Conservation (phyloP, 2,797 vertebrate species). For the Pseudopleuronectes americanus region DNA sequence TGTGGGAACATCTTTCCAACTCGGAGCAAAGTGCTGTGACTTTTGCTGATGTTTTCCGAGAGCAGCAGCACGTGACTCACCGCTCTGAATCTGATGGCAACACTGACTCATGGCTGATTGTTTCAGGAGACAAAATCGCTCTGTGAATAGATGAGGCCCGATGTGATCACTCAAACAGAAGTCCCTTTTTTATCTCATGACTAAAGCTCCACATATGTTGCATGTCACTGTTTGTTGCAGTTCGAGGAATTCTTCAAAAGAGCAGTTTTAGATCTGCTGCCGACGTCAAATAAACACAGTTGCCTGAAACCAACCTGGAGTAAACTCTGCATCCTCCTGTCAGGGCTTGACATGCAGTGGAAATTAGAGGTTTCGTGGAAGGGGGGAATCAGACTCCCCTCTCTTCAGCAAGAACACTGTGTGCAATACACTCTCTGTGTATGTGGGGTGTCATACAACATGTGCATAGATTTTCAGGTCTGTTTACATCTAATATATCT, state of each 20-base stretch:
- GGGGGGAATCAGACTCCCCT: slow-evolving; percentile 1
- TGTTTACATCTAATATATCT: too few relatives aligned
- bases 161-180: slow-evolving; percentile 17
- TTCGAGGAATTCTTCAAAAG: slow-evolving; percentile 29
- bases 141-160: slow-evolving; percentile 12
- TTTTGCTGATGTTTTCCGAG: slow-evolving; percentile 17
- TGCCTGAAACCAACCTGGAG: slow-evolving; percentile 23
- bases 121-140: background rate
- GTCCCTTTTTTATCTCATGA: slow-evolving; percentile 21
- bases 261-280: slow-evolving; percentile 28
- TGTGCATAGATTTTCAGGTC: too few relatives aligned
- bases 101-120: slow-evolving; percentile 33
- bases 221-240: slow-evolving; percentile 1
- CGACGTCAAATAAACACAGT: slow-evolving; percentile 37
- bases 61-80: slow-evolving; percentile 41
- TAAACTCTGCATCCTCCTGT: slow-evolving; percentile 23
- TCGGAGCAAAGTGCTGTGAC: background rate
- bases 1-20: slow-evolving; percentile 34
- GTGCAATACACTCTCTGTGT: too few relatives aligned
- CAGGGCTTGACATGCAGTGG: slow-evolving; percentile 4
- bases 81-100: slow-evolving; percentile 8
- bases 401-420: too few relatives aligned
- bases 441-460: too few relatives aligned
- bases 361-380: slow-evolving; percentile 12
- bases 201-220: slow-evolving; percentile 22